A percentile compares a stretch with the other conserved stretches of the same genome.
Conservation (phyloP, 2,113 vertebrate genomes). For the Aptenodytes forsteri region DNA sequence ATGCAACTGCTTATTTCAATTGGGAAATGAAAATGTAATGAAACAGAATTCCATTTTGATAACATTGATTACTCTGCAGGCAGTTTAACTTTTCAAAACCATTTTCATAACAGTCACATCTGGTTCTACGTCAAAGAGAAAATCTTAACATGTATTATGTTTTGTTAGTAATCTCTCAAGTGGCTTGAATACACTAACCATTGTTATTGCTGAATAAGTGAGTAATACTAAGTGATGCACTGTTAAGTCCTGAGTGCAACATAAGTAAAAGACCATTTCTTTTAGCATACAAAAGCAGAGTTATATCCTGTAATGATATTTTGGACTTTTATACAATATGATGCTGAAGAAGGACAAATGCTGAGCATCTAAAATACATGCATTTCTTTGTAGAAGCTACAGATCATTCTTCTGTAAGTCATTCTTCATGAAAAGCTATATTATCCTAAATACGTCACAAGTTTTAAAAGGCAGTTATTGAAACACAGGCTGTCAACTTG, state of each 20-base stretch:
- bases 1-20: not conserved
- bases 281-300: not conserved
- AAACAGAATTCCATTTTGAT: slow-evolving; percentile 9
- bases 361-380: not conserved
- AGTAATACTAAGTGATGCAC: not conserved
- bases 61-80: not conserved
- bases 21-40: slow-evolving; percentile 6
- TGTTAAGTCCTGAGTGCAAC: not conserved
- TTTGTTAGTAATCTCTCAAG: not conserved
- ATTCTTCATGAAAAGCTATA: not conserved
- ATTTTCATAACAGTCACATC: not conserved
- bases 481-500: not conserved
- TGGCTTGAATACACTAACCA: not conserved
- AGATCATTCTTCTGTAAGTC: not conserved
- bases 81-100: not conserved
- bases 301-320: not conserved
- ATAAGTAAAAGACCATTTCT: not conserved
- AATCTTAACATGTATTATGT: not conserved
- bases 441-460: not conserved
- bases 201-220: not conserved
- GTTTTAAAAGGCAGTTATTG: not conserved
- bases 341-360: not conserved
- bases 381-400: not conserved
- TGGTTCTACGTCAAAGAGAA: not conserved
- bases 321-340: not conserved